Percentiles rank a stretch among this genome's conserved stretches.
These are phyloP conservation scores for Eupithecia subumbrata DNA, from an alignment of 2,888 invertebrate species.

Conservation along the genomic window DNA sequence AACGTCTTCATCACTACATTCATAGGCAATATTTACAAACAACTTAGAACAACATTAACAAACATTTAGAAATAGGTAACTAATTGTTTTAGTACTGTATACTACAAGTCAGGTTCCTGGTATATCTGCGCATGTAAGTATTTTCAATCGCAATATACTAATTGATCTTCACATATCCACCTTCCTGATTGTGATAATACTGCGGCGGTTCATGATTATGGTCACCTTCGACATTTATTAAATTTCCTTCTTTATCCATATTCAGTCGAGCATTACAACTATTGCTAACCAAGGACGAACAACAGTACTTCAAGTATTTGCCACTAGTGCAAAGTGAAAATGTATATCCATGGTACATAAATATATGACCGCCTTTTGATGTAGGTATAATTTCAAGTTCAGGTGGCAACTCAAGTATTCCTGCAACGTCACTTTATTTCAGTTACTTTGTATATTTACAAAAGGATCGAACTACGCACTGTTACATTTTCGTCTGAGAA, in stretches of 20 bases:
- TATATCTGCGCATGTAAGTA: background rate
- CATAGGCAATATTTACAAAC: background rate
- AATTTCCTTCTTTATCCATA: constrained; percentile 39
- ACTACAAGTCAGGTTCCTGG: background rate
- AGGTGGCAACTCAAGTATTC: background rate
- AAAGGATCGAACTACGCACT: background rate
- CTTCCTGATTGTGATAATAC: constrained; percentile 6
- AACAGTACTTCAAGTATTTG: constrained; percentile 16
- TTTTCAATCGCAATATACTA: background rate
- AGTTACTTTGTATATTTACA: background rate
- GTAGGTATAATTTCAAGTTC: constrained; percentile 1
- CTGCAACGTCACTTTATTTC: constrained; percentile 4
- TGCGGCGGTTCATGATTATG: constrained; percentile 27
- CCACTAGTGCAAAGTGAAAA: constrained; percentile 19
- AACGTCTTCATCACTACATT: background rate
- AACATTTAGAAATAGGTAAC: background rate
- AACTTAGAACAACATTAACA: background rate
- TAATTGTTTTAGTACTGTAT: background rate
- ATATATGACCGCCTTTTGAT: constrained; percentile 17
- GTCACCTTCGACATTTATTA: constrained; percentile 33
- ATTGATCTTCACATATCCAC: background rate
- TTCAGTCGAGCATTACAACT: constrained; percentile 40
- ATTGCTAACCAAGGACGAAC: constrained; percentile 30
- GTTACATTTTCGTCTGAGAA: background rate
- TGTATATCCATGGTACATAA: constrained; percentile 27